Conservation (phyloP, 2,113 vertebrate species). For the Alces alces region DNA sequence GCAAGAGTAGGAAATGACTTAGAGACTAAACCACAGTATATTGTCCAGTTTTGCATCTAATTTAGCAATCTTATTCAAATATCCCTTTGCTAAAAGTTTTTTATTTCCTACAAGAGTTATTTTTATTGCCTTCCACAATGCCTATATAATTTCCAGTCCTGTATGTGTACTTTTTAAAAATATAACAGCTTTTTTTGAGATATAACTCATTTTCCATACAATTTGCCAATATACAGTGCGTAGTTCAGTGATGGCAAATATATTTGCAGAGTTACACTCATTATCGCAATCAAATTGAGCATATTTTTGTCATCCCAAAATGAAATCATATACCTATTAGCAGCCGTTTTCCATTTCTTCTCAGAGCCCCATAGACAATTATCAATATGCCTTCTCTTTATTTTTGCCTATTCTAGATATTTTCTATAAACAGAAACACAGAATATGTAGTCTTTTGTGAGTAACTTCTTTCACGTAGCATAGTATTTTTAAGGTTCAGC, state of each 20-base stretch:
- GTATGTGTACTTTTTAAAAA: neutral
- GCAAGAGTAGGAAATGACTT: neutral
- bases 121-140: neutral
- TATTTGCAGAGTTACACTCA: neutral
- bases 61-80: neutral
- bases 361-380: neutral
- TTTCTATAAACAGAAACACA: neutral
- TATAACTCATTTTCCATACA: neutral
- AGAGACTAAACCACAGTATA: neutral
- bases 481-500: neutral
- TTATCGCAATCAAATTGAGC: neutral
- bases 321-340: neutral
- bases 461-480: neutral
- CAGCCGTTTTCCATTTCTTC: neutral
- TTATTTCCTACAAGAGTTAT: neutral
- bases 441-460: neutral
- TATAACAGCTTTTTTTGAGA: neutral
- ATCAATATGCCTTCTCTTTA: neutral
- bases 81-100: neutral
- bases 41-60: neutral
- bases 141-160: neutral
- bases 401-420: neutral
- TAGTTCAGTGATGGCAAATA: neutral
- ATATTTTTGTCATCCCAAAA: neutral
- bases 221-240: neutral